Base-by-base conservation (phyloP, 2,797 vertebrate species). In the Bryconaethiops microstoma region DNA sequence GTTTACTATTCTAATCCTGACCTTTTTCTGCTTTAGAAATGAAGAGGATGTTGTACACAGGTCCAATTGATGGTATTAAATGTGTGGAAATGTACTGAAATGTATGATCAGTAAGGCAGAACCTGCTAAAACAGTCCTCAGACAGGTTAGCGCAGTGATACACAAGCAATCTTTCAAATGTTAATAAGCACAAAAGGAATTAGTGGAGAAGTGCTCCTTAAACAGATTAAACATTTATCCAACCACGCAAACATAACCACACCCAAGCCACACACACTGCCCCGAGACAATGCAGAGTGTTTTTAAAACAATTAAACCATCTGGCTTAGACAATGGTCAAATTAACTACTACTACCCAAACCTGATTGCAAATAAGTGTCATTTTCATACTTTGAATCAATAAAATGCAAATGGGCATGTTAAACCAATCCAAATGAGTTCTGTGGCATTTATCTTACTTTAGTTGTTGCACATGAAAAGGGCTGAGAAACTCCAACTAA, bases 231-330 rank as follows among this genome's bases (percentile, higher is more conserved):
- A 65, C 35, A 5, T 40, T 40, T 17, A 14, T 10, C 23, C 48
- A 50, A 7, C 45, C 45, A 1, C 29, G 25, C 40, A 69, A 50
- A 69, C n/a, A n/a, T 17, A 54, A 52, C 68, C 68, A 52, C 68
- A 54, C 69, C 48, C 23, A 35, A 35, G 54, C 48, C 63, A 65
- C 29, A 65, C 69, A 1, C 42, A 23, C n/a, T 21, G 45, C 39
- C 45, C 21, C 29, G 45, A 70, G 45, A 70, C 40, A 60, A 48
- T 68, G 64, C n/a, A n/a, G n/a, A n/a, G n/a, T n/a, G n/a, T n/a
- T n/a, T n/a, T n/a, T n/a, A n/a, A n/a, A n/a, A 29, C 29, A 29
- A 29, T 3, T 29, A 29, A 29, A 29, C 29, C 29, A 29, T 29
- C 29, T 29, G 29, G 29, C 42, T 45, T 45, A 45, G 42, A 45